phyloP scores from a whole-genome alignment of 1,140 invertebrate genomes.

The Periplaneta americana region DNA sequence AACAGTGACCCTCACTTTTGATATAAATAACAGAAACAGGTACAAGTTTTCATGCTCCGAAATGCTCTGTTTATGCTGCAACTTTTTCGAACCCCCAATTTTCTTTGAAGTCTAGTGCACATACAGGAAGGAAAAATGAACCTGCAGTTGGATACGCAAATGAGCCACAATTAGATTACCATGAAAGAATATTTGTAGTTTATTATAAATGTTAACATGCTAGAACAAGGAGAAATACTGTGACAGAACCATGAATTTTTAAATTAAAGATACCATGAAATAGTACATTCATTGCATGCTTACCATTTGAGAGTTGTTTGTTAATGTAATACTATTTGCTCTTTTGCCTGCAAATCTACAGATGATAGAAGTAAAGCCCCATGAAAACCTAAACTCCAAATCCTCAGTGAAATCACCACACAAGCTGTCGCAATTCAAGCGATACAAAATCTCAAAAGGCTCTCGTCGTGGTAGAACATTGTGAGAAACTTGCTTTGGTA shows the following conservation, averaged over 20 bases:
- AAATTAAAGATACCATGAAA: not conserved
- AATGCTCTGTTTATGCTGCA: no score
- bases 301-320: slow-evolving; percentile 43
- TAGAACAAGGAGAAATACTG: no score
- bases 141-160: no score
- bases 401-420: slow-evolving; percentile 97
- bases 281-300: not conserved
- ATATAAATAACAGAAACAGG: no score
- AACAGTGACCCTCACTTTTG: no score
- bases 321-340: slow-evolving; percentile 43
- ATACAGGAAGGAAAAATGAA: not conserved
- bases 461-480: slow-evolving; percentile 76
- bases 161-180: no score
- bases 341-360: slow-evolving; percentile 41
- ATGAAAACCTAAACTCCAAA: slow-evolving; percentile 88
- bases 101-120: no score
- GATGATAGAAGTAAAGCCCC: slow-evolving; percentile 48
- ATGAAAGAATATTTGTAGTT: no score
- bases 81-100: no score
- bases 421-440: slow-evolving; percentile 96
- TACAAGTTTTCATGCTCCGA: no score
- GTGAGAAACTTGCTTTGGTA: slow-evolving; percentile 54
- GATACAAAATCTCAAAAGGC: slow-evolving; percentile 92
- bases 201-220: no score
- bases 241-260: no score